Conservation (phyloP, 1,140 invertebrate genomes). For the Mycetomoellerius zeteki region DNA sequence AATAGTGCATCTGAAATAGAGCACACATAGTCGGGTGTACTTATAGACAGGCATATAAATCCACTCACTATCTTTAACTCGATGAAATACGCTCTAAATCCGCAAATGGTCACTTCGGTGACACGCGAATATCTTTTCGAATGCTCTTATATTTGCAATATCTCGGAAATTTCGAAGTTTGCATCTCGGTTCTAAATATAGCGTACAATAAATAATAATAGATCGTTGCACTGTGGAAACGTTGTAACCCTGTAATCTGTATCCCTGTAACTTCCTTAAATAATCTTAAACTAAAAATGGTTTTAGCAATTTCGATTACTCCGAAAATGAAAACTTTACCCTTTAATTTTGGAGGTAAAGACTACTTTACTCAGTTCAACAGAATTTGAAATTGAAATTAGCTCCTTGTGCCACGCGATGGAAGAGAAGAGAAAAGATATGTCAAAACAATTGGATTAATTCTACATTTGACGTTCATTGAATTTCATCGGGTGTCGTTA, state of each 20-base stretch:
- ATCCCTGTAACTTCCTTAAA: no score
- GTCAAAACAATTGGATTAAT: conserved; percentile 22
- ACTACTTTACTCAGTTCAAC: conserved; percentile 1
- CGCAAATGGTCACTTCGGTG: conserved; percentile 27
- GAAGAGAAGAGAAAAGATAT: not conserved
- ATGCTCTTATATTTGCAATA: not conserved
- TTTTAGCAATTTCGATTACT: not conserved
- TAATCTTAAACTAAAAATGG: not conserved
- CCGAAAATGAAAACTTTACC: conserved; percentile 18
- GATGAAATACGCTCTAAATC: conserved; percentile 31
- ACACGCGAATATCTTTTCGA: conserved; percentile 15
- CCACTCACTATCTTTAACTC: not conserved
- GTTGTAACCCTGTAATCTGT: no score
- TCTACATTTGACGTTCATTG: conserved; percentile 14
- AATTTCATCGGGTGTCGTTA: conserved; percentile 12
- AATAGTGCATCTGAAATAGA: conserved; percentile 46
- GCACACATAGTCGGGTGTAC: conserved; percentile 2
- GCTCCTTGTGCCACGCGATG: not conserved
- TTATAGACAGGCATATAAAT: conserved; percentile 55
- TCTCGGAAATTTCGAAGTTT: not conserved
- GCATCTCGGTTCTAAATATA: not conserved
- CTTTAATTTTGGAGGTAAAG: not conserved
- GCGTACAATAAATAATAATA: not conserved
- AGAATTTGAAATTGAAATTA: conserved; percentile 43
- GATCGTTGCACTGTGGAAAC: not conserved